Base-by-base conservation (phyloP, 2,797 vertebrate genomes). In the Melanotaenia boesemani region DNA sequence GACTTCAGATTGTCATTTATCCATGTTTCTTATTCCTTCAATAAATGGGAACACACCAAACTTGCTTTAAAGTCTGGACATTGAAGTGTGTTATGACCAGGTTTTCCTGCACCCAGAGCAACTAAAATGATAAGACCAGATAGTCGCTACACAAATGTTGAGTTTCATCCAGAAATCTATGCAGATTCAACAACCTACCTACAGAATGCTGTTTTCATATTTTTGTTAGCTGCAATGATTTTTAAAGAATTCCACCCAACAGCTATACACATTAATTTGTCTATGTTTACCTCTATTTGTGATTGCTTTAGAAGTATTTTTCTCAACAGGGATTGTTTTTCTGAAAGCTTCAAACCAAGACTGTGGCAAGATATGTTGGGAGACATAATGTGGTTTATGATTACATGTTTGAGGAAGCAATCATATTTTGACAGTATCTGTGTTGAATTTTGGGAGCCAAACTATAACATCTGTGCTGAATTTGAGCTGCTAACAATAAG, bases 321-420 rank as follows among this genome's bases (percentile, higher is more conserved):
- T 48, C 59, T 61, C 32, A 44, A 22, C 22, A 55, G 30, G 30
- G 22, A 72, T n/a, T 63, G 20, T 60, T 72, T 68, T 78, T 62
- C 10, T 73, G 60, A 75, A 74, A 41, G 36, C 79, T 77, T 70
- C 62, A 65, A 55, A 70, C 11, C 39, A 46, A 52, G 64, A 67
- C 52, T 62, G 60, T 70, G n/a, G 41, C 41, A 44, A 16, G 41
- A 44, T 44, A 22, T 67, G 76, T 37, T n/a, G 56, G 65, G 44
- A 80, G 76, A 70, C 50, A 63, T 20, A 37, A 75, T 60, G 30
- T 55, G 63, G 70, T 56, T 9, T 68, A 56, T 83, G 68, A 88
- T 87, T 82, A 67, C 75, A 74, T 79, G 60, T 84, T 85, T 75
- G 69, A 76, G 52, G 7, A 61, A 57, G 62, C 55, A 74, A 75